Conservation (phyloP, 2,888 invertebrate genomes). For the Cryptocephalus primarius region DNA sequence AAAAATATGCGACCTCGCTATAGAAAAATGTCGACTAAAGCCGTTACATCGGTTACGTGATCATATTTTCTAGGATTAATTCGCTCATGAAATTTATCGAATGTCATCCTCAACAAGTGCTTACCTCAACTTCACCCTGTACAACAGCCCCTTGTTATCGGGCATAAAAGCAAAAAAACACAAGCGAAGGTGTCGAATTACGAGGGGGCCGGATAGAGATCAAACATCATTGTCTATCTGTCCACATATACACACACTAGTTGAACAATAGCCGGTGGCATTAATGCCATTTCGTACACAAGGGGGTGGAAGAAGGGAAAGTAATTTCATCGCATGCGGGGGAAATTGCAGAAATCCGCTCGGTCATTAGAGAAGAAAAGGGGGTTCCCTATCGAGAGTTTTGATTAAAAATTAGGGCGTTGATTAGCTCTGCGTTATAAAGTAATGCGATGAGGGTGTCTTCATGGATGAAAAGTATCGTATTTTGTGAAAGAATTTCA, state of each 20-base stretch:
- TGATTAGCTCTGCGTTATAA: no score
- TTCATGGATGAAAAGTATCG: no score
- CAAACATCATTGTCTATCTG: slow-evolving; percentile 24
- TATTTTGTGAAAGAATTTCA: no score
- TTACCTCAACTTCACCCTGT: no score
- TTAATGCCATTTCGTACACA: background rate
- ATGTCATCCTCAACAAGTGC: no score
- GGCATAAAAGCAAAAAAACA: slow-evolving; percentile 11
- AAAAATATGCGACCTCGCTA: no score
- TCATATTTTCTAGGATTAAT: no score
- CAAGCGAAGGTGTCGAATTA: slow-evolving; percentile 31
- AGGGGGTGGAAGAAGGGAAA: slow-evolving; percentile 1
- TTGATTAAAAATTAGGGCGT: no score
- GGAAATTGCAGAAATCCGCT: slow-evolving; percentile 15
- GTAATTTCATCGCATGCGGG: slow-evolving; percentile 12
- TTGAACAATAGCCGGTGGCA: slow-evolving; percentile 1
- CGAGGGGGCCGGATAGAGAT: slow-evolving; percentile 16
- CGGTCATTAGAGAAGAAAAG: slow-evolving; percentile 13
- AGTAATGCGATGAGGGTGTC: no score
- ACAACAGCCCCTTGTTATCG: background rate
- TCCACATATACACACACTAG: slow-evolving; percentile 21
- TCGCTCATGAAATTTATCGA: no score
- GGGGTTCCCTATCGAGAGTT: slow-evolving; percentile 1
- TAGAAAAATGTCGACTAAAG: no score
- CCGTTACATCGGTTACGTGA: no score